Percentiles rank a stretch among this genome's conserved stretches.
Conservation (phyloP, 2,888 invertebrate species). For the Watsonalla cultraria region DNA sequence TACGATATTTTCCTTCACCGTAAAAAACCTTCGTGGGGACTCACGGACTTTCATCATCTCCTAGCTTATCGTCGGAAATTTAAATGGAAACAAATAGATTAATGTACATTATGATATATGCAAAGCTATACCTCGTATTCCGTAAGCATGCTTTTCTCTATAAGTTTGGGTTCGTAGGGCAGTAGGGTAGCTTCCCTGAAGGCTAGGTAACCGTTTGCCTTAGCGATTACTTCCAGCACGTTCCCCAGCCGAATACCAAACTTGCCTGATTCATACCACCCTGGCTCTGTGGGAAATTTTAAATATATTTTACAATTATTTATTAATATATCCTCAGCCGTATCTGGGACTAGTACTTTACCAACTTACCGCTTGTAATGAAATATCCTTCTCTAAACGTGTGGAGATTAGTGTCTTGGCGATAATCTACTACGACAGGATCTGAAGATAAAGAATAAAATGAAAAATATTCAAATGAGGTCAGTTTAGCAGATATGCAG, state of each 20-base stretch:
- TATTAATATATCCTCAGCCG: no score
- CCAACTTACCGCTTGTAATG: conserved; percentile 83
- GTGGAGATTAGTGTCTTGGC: conserved; percentile 74
- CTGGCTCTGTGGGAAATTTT: conserved; percentile 83
- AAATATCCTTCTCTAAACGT: conserved; percentile 86
- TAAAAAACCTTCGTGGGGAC: no score
- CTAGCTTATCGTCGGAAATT: no score
- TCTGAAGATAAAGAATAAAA: conserved; percentile 69
- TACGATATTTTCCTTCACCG: no score
- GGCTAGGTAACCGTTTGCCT: conserved; percentile 76
- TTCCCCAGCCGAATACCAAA: conserved; percentile 95
- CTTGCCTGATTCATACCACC: conserved; percentile 90
- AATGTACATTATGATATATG: no score
- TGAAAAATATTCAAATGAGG: not conserved
- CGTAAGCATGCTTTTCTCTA: conserved; percentile 86
- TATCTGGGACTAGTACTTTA: no score
- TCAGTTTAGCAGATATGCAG: no score
- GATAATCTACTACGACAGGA: conserved; percentile 86
- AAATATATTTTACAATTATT: not conserved
- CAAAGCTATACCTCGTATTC: conserved; percentile 84
- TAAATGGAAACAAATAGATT: no score
- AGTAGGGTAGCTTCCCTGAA: conserved; percentile 91
- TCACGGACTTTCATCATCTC: no score
- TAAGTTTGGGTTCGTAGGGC: conserved; percentile 92
- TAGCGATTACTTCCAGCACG: conserved; percentile 84